Evolutionary conservation across 1,140 invertebrate genomes (phyloP).

Genomic region (Laupala kohalensis): DNA sequence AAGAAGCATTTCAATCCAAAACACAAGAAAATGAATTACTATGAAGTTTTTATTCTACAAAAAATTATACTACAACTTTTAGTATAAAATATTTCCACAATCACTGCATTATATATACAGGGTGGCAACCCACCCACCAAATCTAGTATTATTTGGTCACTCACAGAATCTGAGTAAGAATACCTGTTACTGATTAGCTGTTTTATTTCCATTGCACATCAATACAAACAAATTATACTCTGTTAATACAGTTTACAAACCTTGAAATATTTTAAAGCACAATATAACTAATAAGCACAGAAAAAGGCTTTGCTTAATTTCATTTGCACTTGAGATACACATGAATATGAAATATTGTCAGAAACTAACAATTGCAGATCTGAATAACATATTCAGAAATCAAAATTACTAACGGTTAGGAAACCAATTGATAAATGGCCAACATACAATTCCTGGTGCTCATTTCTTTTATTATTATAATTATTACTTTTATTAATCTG

Average conservation of each 20-base stretch:
- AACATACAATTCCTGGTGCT: conserved; percentile 5
- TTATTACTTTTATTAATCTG: background rate
- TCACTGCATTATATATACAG: background rate
- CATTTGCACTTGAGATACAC: background rate
- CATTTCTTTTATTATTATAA: background rate
- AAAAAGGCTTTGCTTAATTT: background rate
- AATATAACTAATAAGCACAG: background rate
- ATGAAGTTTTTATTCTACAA: background rate
- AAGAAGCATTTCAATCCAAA: too few relatives aligned
- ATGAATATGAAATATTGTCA: background rate
- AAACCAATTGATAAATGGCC: background rate
- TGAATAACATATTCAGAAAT: background rate
- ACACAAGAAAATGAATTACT: background rate
- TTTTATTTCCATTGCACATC: background rate
- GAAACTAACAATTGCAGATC: background rate
- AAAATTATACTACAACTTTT: background rate
- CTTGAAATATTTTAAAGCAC: background rate
- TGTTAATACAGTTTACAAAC: background rate
- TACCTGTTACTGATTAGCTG: background rate
- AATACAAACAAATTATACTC: background rate
- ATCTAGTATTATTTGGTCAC: background rate
- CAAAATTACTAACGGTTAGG: background rate
- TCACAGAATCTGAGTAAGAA: background rate
- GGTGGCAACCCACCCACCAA: background rate
- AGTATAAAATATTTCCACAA: background rate